Evolutionary conservation across 2,113 vertebrate species (phyloP).

Genomic region (Rhegmatorhina hoffmannsi): DNA sequence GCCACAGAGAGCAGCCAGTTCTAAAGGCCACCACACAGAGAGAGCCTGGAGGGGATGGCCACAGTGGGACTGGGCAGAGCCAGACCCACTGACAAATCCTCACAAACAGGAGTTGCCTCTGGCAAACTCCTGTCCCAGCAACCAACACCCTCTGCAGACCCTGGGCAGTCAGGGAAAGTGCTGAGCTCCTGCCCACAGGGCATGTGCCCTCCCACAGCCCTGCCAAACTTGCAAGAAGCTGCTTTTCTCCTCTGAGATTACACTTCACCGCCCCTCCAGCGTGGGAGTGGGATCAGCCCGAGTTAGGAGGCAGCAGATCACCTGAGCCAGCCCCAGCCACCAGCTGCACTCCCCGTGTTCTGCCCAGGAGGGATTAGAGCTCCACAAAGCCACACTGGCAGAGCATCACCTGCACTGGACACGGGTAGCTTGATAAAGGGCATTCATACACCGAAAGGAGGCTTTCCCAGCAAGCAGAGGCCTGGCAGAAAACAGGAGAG

Average conservation of each 20-base stretch:
- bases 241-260: neutral
- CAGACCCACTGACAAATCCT: neutral
- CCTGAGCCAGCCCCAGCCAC: neutral
- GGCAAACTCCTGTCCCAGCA: neutral
- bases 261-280: neutral
- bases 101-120: neutral
- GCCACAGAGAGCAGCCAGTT: accelerated
- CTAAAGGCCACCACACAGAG: neutral
- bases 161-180: accelerated
- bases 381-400: neutral
- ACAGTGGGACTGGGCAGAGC: neutral
- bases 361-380: neutral
- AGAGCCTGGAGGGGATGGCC: neutral
- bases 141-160: neutral
- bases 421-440: neutral
- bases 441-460: accelerated
- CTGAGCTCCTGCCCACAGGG: neutral
- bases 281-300: neutral
- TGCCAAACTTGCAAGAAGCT: neutral
- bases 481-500: neutral
- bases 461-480: neutral
- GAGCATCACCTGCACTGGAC: neutral
- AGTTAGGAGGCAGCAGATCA: neutral
- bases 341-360: neutral
- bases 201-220: neutral